Evolutionary conservation across 2,797 vertebrate species (phyloP).

Genomic region (Enteromius paludinosus): DNA sequence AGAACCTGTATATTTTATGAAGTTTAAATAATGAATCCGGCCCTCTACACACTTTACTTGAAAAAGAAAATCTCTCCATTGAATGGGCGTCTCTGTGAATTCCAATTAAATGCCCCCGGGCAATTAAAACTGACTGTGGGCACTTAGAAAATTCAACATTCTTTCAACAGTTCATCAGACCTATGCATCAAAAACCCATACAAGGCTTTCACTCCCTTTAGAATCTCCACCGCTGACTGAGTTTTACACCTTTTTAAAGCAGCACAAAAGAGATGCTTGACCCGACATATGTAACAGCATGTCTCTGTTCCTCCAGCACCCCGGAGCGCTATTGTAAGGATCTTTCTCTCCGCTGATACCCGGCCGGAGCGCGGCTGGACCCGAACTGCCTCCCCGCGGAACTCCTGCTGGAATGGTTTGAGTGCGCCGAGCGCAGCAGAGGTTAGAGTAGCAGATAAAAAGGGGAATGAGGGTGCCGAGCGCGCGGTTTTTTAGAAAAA

Average conservation of each 20-base stretch:
- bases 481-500: constrained; percentile 70
- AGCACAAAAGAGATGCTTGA: constrained; percentile 89
- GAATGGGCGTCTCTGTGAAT: constrained; percentile 79
- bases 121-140: constrained; percentile 89
- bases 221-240: constrained; percentile 82
- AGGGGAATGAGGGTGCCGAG: constrained; percentile 72
- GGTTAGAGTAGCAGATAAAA: constrained; percentile 88
- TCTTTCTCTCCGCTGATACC: constrained; percentile 76
- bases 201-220: constrained; percentile 80
- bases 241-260: constrained; percentile 87
- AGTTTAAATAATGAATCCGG: constrained; percentile 48
- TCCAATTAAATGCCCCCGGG: constrained; percentile 88
- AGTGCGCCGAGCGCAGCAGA: constrained; percentile 57
- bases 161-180: constrained; percentile 86
- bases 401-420: constrained; percentile 76
- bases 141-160: constrained; percentile 86
- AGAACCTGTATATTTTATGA: constrained; percentile 26
- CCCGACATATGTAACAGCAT: constrained; percentile 92
- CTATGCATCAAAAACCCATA: constrained; percentile 79
- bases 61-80: constrained; percentile 73
- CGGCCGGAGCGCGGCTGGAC: constrained; percentile 78
- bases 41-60: constrained; percentile 52
- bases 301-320: constrained; percentile 81
- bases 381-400: constrained; percentile 77
- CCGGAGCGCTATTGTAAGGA: constrained; percentile 76